A percentile compares a stretch with the other conserved stretches of the same genome.
These are phyloP conservation scores for Dicyrtomina minuta DNA, from an alignment of 2,888 invertebrate species.

Conservation along the genomic window DNA sequence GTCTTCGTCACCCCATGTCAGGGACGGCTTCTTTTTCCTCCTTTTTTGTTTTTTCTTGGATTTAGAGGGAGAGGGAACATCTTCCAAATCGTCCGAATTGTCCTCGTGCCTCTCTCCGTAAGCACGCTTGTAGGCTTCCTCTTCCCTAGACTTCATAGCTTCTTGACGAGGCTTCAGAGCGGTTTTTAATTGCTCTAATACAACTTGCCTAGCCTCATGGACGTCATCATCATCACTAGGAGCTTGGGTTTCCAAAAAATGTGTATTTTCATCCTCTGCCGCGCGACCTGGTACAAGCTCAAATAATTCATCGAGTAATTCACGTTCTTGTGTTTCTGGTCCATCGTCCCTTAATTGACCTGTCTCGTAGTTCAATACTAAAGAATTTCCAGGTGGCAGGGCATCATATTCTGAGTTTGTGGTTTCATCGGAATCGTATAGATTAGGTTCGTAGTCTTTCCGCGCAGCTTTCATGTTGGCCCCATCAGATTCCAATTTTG, in stretches of 20 bases:
- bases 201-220: conserved; percentile 9
- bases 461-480: neutral
- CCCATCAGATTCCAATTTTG: neutral
- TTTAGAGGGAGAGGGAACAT: no score
- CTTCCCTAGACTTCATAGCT: conserved; percentile 22
- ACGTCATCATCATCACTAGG: conserved; percentile 1
- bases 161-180: conserved; percentile 11
- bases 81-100: neutral
- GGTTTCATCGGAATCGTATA: neutral
- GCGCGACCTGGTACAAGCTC: neutral
- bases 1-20: neutral
- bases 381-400: no score
- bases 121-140: conserved; percentile 18
- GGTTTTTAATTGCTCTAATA: conserved; percentile 26
- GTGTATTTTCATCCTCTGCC: neutral
- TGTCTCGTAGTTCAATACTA: neutral
- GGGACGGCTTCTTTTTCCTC: neutral
- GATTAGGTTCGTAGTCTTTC: neutral
- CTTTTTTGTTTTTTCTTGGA: conserved; percentile 3
- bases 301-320: conserved; percentile 15
- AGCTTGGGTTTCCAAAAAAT: neutral
- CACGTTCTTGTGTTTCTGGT: neutral
- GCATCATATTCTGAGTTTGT: neutral
- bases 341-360: neutral
- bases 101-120: conserved; percentile 11